Conservation (phyloP, 2,888 invertebrate genomes). For the Colletes collaris region DNA sequence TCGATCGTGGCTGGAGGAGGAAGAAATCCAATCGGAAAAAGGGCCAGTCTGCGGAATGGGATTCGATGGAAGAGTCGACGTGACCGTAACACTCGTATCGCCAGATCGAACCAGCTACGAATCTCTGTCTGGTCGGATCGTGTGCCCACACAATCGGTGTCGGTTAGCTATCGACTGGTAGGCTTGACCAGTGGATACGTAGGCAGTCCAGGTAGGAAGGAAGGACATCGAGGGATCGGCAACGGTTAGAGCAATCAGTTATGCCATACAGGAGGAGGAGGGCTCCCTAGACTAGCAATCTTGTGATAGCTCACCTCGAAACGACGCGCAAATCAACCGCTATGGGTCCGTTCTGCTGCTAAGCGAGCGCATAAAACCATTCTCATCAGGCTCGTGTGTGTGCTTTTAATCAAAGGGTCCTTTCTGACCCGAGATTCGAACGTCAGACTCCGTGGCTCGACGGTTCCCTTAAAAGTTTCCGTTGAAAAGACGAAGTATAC, state of each 20-base stretch:
- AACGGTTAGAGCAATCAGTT: conserved; percentile 64
- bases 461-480: no score
- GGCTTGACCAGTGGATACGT: conserved; percentile 13
- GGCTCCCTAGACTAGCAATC: conserved; percentile 29
- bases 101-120: conserved; percentile 18
- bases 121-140: conserved; percentile 25
- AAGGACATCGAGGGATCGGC: conserved; percentile 54
- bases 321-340: conserved; percentile 58
- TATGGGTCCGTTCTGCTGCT: conserved; percentile 17
- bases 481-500: no score
- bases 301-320: conserved; percentile 52
- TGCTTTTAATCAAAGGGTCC: no score
- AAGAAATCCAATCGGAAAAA: neutral
- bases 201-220: conserved; percentile 51
- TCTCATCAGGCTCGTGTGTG: no score
- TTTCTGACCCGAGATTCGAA: no score
- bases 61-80: neutral
- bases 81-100: conserved; percentile 17
- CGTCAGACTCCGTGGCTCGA: no score
- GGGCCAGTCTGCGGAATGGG: neutral
- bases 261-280: conserved; percentile 32
- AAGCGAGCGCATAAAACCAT: neutral
- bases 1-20: no score
- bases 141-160: conserved; percentile 26
- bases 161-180: conserved; percentile 15